Evolutionary conservation across 2,797 vertebrate species (phyloP), one percentile per base, ranked within the genome.

Genomic region (Tapirus indicus): DNA sequence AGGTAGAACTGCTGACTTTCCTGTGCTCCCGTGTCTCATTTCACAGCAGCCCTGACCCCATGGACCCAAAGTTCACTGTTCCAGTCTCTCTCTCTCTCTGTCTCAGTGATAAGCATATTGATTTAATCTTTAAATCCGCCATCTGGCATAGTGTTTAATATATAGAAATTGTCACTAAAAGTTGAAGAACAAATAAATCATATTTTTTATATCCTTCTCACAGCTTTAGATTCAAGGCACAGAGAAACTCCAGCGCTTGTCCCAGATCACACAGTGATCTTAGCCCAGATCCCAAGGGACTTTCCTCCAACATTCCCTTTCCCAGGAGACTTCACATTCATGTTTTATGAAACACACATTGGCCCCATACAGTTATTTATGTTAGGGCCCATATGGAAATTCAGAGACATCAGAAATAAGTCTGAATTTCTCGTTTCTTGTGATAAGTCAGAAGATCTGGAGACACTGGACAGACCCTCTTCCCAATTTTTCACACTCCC

Each of bases 91-190:
- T 77, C 14, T 44, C 27, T 20, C 41, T 75, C 83, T 83, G 27
- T 77, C 14, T 44, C 27, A 0, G 1, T 86, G 88, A 94, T 66
- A 27, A 83, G 21, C 49, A 87, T 93, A 78, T 71, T 94, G 66
- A 97, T 72, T 95, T 91, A 41, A 97, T 87, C 93, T 95, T 71
- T 47, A 87, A 72, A 18, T 68, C 79, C 4, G 0, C 71, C 92
- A 96, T 87, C 83, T 88, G 86, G 90, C 35, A 29, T 41, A 62
- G 79, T 83, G 86, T 75, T 95, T 94, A 92, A 93, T 91, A 83
- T 68, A 79, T 41, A 49, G 72, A 89, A 91, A 75, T 75, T 64
- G 49, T 84, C 95, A 41, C 66, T 72, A 29, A 94, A 75, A 71
- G 66, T 90, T 52, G 74, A 64, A 92, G 68, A 77, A 72, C 0